Evolutionary conservation across 1,140 invertebrate genomes (phyloP).

Genomic region (Aphelinus certus): DNA sequence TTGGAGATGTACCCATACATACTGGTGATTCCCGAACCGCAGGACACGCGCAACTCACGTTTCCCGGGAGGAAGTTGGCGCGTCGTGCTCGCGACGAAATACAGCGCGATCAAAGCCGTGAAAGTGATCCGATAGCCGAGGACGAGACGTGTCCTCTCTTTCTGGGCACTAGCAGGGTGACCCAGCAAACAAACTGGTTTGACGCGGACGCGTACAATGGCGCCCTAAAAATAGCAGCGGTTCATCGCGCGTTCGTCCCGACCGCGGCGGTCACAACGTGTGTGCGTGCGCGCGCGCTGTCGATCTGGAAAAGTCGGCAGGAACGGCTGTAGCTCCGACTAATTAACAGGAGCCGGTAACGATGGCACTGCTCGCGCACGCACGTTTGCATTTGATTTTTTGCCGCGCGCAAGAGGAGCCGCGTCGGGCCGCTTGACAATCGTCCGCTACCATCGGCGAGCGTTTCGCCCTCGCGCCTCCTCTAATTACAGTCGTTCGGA

Average conservation of each 20-base stretch:
- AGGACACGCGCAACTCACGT: too few relatives aligned
- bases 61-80: too few relatives aligned
- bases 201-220: not conserved
- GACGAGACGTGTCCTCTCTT: not conserved
- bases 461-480: constrained; percentile 54
- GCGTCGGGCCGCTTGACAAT: constrained; percentile 49
- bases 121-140: not conserved
- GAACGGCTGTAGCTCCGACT: constrained; percentile 52
- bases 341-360: constrained; percentile 63
- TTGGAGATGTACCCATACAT: too few relatives aligned
- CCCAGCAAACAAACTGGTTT: constrained; percentile 25
- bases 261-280: not conserved
- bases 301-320: constrained; percentile 36
- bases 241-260: not conserved
- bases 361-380: constrained; percentile 53
- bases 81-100: not conserved
- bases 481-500: constrained; percentile 54
- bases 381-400: constrained; percentile 41
- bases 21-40: too few relatives aligned
- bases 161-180: not conserved
- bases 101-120: constrained; percentile 21
- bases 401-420: constrained; percentile 13
- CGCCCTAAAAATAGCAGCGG: constrained; percentile 19
- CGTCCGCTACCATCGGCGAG: constrained; percentile 50
- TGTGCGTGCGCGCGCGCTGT: constrained; percentile 18